Conservation (phyloP, 2,797 vertebrate genomes). For the Falco novaeseelandiae region DNA sequence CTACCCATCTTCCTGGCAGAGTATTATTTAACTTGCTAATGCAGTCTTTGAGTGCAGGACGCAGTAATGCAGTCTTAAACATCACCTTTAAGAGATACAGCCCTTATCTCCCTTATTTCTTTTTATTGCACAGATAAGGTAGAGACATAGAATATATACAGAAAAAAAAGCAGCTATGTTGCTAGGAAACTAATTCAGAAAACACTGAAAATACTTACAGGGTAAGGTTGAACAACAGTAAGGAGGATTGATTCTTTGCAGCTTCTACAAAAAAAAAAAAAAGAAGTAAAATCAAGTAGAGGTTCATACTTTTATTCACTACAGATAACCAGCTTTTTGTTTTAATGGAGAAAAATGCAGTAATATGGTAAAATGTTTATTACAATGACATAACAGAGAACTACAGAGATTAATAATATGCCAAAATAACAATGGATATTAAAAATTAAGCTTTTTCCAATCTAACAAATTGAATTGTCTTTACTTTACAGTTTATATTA, state of each 20-base stretch:
- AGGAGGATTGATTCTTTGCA: slow-evolving; percentile 98
- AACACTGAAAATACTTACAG: slow-evolving; percentile 82
- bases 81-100: background rate
- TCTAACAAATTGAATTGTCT: background rate
- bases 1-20: background rate
- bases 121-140: slow-evolving; percentile 29
- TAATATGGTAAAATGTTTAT: slow-evolving; percentile 5
- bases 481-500: background rate
- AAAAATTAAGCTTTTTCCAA: background rate
- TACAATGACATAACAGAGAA: slow-evolving; percentile 4
- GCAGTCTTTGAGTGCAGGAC: background rate
- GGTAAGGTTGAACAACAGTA: slow-evolving; percentile 96
- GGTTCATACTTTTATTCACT: slow-evolving; percentile 17
- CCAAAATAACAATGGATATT: background rate
- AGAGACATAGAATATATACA: background rate
- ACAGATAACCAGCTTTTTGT: slow-evolving; percentile 11
- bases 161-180: slow-evolving; percentile 26
- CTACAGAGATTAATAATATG: background rate
- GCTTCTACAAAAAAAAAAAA: slow-evolving; percentile 83
- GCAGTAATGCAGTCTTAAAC: background rate
- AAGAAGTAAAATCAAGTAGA: slow-evolving; percentile 42
- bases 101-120: background rate
- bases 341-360: slow-evolving; percentile 4
- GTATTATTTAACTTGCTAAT: background rate
- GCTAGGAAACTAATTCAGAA: slow-evolving; percentile 62